Conservation (phyloP, 2,888 invertebrate genomes). For the Acronicta aceris region DNA sequence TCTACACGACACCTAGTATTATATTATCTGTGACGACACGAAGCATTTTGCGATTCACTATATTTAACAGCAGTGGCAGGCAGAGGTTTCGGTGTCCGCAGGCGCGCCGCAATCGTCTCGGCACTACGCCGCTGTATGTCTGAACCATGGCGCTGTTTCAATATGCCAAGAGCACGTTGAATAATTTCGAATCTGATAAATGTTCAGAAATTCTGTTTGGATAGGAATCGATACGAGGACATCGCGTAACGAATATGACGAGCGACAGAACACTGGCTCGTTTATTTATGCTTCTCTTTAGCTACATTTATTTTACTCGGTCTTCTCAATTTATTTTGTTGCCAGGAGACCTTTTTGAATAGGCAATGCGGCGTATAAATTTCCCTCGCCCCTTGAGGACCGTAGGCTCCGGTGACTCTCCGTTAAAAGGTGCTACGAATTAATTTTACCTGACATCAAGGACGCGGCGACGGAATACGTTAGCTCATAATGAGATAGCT, state of each 20-base stretch:
- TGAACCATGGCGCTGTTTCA: slow-evolving; percentile 51
- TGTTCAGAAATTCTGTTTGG: slow-evolving; percentile 56
- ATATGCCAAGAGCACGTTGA: slow-evolving; percentile 46
- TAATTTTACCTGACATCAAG: slow-evolving; percentile 84
- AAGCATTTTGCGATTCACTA: slow-evolving; percentile 28
- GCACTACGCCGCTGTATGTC: slow-evolving; percentile 41
- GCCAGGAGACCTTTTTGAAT: slow-evolving; percentile 82
- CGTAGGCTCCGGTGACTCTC: slow-evolving; percentile 72
- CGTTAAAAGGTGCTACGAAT: slow-evolving; percentile 84
- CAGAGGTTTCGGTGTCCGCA: background rate
- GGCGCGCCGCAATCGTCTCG: slow-evolving; percentile 19
- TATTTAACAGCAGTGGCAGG: slow-evolving; percentile 9
- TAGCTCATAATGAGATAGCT: slow-evolving; percentile 77
- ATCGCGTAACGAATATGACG: slow-evolving; percentile 52
- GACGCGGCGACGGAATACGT: slow-evolving; percentile 75
- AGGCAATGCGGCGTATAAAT: slow-evolving; percentile 86
- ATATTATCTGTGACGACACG: no score
- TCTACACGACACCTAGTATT: no score
- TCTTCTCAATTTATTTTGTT: slow-evolving; percentile 79
- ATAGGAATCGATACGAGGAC: slow-evolving; percentile 46
- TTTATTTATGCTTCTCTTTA: slow-evolving; percentile 66
- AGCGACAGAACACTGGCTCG: slow-evolving; percentile 50
- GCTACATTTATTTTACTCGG: slow-evolving; percentile 72
- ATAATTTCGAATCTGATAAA: slow-evolving; percentile 63
- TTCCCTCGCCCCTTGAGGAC: slow-evolving; percentile 73